Evolutionary conservation across 2,888 invertebrate species (phyloP).

Genomic region (Drosophila gaucha): DNA sequence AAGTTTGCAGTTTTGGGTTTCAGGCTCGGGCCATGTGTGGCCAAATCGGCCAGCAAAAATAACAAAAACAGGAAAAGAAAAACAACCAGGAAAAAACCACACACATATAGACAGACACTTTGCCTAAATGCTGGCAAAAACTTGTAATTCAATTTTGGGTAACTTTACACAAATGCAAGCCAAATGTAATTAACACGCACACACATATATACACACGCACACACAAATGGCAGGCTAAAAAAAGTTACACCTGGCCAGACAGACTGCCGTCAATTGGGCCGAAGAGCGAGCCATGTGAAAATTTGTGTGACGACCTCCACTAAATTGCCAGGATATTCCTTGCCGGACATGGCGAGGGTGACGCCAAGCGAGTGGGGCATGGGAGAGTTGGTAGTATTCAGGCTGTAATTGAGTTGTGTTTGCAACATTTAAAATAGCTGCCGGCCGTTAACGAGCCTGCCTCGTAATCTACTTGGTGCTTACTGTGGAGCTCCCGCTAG

Average conservation of each 20-base stretch:
- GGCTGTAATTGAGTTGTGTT: constrained; percentile 76
- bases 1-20: constrained; percentile 35
- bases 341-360: not conserved
- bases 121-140: constrained; percentile 72
- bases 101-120: constrained; percentile 24
- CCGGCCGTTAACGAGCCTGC: constrained; percentile 58
- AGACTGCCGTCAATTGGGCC: constrained; percentile 63
- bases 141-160: constrained; percentile 72
- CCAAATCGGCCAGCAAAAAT: constrained; percentile 34
- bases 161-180: constrained; percentile 72
- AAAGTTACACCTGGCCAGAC: constrained; percentile 59
- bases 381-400: constrained; percentile 15
- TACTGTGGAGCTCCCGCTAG: constrained; percentile 11
- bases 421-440: constrained; percentile 75
- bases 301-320: constrained; percentile 33
- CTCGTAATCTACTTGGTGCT: constrained; percentile 21
- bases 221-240: constrained; percentile 43
- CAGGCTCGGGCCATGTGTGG: constrained; percentile 59
- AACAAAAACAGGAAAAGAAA: constrained; percentile 10
- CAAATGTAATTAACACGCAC: constrained; percentile 78
- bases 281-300: constrained; percentile 41
- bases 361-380: not conserved
- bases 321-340: constrained; percentile 21
- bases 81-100: constrained; percentile 1
- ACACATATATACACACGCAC: constrained; percentile 19